These are phyloP conservation scores for Sebastes schlegelii DNA, from an alignment of 2,113 vertebrate species.

Conservation along the genomic window DNA sequence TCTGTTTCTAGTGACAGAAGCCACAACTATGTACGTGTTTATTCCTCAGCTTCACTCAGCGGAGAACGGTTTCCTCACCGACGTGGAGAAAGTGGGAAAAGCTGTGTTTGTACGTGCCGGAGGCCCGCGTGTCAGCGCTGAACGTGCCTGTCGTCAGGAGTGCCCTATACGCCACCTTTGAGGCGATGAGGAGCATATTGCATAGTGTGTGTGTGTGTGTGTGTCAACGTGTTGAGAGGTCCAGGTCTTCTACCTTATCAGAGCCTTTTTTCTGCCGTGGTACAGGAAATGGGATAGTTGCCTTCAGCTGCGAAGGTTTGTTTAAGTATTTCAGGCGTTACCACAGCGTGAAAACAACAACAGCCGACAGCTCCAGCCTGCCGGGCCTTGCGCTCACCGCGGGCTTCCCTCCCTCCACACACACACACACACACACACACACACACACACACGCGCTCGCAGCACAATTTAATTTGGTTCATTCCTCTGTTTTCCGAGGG, in stretches of 20 bases:
- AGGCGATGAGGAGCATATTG: not conserved
- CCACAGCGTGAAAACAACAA: conserved; percentile 70
- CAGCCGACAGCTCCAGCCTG: conserved; percentile 43
- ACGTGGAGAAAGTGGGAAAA: conserved; percentile 39
- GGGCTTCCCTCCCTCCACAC: conserved; percentile 49
- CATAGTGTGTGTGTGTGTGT: not conserved
- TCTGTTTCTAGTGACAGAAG: conserved; percentile 68
- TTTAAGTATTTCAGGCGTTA: conserved; percentile 61
- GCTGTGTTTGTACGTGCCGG: conserved; percentile 6
- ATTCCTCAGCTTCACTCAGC: conserved; percentile 56
- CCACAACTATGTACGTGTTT: conserved; percentile 74
- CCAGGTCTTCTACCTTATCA: conserved; percentile 16
- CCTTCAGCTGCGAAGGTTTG: conserved; percentile 40
- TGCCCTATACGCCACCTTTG: not conserved
- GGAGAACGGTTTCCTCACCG: conserved; percentile 43
- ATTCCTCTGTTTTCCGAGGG: conserved; percentile 60
- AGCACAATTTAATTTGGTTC: conserved; percentile 66
- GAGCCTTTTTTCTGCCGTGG: conserved; percentile 23
- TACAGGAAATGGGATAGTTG: conserved; percentile 54
- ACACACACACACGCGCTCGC: conserved; percentile 17
- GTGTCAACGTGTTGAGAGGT: not conserved
- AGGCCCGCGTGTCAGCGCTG: conserved; percentile 1
- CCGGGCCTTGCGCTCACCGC: conserved; percentile 14
- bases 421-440: conserved; percentile 44
- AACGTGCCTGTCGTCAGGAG: not conserved